phyloP scores from a whole-genome alignment of 2,113 vertebrate species.

The Seriola rivoliana region DNA sequence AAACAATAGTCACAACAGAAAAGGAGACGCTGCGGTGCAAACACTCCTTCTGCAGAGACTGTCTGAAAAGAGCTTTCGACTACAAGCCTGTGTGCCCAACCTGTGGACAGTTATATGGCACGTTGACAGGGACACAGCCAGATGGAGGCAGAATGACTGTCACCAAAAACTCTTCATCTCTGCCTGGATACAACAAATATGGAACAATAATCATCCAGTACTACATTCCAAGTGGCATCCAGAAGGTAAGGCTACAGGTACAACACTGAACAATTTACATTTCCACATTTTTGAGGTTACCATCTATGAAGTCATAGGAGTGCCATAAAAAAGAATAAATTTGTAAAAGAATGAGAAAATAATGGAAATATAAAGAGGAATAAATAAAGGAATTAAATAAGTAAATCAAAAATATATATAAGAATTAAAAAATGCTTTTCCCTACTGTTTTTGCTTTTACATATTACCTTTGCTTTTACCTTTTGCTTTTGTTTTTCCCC shows the following conservation, averaged over 20 bases:
- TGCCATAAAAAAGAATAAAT: too few species aligned
- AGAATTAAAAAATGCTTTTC: too few species aligned
- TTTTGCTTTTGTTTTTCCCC: too few species aligned
- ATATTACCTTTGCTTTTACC: too few species aligned
- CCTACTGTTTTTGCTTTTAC: too few species aligned
- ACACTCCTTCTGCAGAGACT: slow-evolving; percentile 81
- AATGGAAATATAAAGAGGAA: too few species aligned
- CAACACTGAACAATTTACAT: too few species aligned
- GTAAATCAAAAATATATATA: too few species aligned
- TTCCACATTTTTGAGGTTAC: too few species aligned
- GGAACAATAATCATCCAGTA: slow-evolving; percentile 78
- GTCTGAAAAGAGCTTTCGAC: slow-evolving; percentile 76
- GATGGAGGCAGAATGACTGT: slow-evolving; percentile 68
- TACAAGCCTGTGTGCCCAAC: slow-evolving; percentile 82
- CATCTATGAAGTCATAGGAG: too few species aligned
- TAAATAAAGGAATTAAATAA: too few species aligned
- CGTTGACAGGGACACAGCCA: slow-evolving; percentile 80
- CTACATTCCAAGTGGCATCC: slow-evolving; percentile 76
- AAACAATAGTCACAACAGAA: slow-evolving; percentile 53
- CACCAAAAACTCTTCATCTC: rapidly evolving
- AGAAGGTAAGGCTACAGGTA: slow-evolving; percentile 71
- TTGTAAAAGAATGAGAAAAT: too few species aligned
- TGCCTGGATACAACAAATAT: slow-evolving; percentile 78
- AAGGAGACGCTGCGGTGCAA: slow-evolving; percentile 75
- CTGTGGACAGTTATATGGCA: slow-evolving; percentile 80